These are phyloP conservation scores for Galleria mellonella DNA, from an alignment of 1,140 invertebrate genomes.

Conservation along the genomic window DNA sequence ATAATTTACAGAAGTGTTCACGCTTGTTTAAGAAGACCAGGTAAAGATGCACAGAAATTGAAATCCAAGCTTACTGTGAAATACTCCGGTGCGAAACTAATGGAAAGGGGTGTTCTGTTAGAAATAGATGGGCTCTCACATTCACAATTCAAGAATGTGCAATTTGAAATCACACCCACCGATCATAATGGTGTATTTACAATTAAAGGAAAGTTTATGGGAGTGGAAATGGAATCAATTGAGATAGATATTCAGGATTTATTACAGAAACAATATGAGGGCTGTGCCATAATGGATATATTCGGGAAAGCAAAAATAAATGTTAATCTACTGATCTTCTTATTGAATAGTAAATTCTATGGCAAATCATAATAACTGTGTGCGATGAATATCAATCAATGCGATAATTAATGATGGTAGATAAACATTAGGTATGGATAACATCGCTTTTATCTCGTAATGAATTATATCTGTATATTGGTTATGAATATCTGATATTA, in stretches of 20 bases:
- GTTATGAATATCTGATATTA: no score
- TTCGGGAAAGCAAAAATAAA: slow-evolving; percentile 88
- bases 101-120: slow-evolving; percentile 84
- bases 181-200: slow-evolving; percentile 82
- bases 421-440: no score
- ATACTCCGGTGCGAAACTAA: slow-evolving; percentile 82
- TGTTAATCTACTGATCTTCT: slow-evolving; percentile 84
- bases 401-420: no score
- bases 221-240: slow-evolving; percentile 85
- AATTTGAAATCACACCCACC: slow-evolving; percentile 85
- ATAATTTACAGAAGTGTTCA: slow-evolving; percentile 71
- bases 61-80: slow-evolving; percentile 79
- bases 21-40: slow-evolving; percentile 67
- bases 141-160: slow-evolving; percentile 84
- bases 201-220: slow-evolving; percentile 87
- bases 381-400: no score
- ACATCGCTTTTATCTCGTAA: not conserved
- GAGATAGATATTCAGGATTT: slow-evolving; percentile 86
- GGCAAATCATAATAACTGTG: slow-evolving; percentile 61
- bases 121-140: slow-evolving; percentile 82
- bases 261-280: slow-evolving; percentile 87
- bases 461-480: not conserved
- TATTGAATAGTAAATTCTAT: slow-evolving; percentile 88
- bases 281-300: slow-evolving; percentile 85
- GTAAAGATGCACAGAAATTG: slow-evolving; percentile 74